phyloP scores from a whole-genome alignment of 2,797 vertebrate species.

The Gymnoscopelus microlampas region DNA sequence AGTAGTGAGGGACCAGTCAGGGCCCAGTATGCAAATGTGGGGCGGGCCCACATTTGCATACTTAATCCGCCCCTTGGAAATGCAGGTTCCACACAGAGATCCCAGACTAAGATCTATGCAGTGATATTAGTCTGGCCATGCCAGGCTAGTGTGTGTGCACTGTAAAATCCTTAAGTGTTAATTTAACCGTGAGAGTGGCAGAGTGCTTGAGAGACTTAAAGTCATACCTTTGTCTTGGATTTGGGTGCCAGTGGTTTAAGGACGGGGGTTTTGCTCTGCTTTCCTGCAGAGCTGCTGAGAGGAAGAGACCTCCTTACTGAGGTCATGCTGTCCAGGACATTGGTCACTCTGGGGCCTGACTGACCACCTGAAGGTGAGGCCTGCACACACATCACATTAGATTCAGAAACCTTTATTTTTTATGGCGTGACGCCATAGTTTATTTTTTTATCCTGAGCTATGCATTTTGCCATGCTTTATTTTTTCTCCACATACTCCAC shows the following conservation, averaged over 20 bases:
- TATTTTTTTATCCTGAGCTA: no score
- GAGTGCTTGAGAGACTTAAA: conserved; percentile 1
- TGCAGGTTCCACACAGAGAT: no score
- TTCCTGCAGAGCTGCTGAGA: conserved; percentile 63
- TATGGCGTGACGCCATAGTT: no score
- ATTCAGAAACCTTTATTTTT: background rate
- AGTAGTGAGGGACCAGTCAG: no score
- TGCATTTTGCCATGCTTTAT: no score
- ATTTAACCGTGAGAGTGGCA: no score
- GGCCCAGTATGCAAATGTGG: no score
- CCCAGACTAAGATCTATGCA: no score
- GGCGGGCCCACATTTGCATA: no score
- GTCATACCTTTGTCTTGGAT: conserved; percentile 85
- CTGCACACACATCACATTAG: conserved; percentile 61
- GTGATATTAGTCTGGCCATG: no score
- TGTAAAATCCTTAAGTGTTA: background rate
- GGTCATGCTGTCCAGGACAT: conserved; percentile 91
- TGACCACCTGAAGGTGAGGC: conserved; percentile 64
- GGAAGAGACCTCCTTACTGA: conserved; percentile 79
- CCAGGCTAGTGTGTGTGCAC: background rate
- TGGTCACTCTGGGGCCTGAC: conserved; percentile 67
- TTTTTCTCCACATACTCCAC: no score
- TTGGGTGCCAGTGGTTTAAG: conserved; percentile 91
- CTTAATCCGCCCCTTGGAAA: no score
- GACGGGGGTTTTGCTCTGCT: conserved; percentile 77